These are phyloP conservation scores for Diarsia mendica DNA, from an alignment of 2,888 invertebrate species.

Conservation along the genomic window DNA sequence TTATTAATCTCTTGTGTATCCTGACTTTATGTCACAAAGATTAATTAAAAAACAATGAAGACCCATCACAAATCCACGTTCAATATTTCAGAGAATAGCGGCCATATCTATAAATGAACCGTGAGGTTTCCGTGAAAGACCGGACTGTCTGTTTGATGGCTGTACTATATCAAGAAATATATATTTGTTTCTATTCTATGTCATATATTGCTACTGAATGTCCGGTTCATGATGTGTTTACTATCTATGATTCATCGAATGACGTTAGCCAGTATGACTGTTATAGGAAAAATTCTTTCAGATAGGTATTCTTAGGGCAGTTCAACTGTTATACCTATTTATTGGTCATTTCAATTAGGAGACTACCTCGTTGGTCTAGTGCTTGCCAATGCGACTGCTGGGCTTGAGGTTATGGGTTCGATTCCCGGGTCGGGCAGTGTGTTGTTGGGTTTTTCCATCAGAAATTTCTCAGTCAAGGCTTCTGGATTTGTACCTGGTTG, in stretches of 20 bases:
- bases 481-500: too few species aligned
- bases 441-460: too few species aligned
- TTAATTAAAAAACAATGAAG: slow-evolving; percentile 3
- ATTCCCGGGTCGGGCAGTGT: too few species aligned
- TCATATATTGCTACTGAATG: slow-evolving; percentile 38
- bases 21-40: neutral
- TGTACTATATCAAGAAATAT: slow-evolving; percentile 7
- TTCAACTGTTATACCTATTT: neutral
- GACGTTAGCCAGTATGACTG: slow-evolving; percentile 34
- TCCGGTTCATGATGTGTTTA: slow-evolving; percentile 45
- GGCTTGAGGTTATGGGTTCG: too few species aligned
- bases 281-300: slow-evolving; percentile 2
- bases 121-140: slow-evolving; percentile 2
- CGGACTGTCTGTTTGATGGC: neutral
- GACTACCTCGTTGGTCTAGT: too few species aligned
- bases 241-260: slow-evolving; percentile 48
- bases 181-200: slow-evolving; percentile 19
- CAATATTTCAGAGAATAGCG: neutral
- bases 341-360: neutral
- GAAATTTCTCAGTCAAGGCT: too few species aligned
- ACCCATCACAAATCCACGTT: neutral
- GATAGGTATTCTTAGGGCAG: neutral
- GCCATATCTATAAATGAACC: slow-evolving; percentile 11
- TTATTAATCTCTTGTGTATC: slow-evolving; percentile 4
- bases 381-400: too few species aligned